These are phyloP conservation scores for Myotis lucifugus DNA, from an alignment of 2,113 vertebrate genomes.

Conservation along the genomic window DNA sequence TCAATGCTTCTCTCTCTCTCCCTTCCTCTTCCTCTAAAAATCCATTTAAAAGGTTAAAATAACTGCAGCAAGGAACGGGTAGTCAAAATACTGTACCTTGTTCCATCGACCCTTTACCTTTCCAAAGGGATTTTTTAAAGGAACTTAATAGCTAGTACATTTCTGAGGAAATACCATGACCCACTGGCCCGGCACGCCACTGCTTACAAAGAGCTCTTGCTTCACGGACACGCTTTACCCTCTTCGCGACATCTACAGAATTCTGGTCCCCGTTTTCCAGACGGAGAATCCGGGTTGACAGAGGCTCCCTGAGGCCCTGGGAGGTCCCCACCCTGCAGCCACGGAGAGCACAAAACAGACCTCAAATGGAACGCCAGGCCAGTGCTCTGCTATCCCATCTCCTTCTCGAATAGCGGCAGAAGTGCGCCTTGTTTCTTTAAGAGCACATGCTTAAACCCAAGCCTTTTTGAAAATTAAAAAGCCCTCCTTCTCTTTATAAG, in stretches of 20 bases:
- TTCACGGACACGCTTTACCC: background rate
- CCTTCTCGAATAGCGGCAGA: background rate
- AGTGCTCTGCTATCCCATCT: rapidly evolving
- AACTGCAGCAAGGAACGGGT: background rate
- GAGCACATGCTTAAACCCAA: background rate
- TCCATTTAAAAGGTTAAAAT: background rate
- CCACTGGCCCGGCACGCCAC: background rate
- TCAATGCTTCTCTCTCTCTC: background rate
- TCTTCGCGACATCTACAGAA: too few relatives aligned
- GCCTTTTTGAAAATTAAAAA: background rate
- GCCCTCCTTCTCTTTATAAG: background rate
- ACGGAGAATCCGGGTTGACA: too few relatives aligned
- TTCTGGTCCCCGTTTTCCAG: background rate
- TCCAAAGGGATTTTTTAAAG: background rate
- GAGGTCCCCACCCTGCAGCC: background rate
- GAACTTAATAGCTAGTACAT: background rate
- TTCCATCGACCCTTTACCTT: background rate
- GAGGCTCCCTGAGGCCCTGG: background rate
- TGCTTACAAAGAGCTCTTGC: background rate
- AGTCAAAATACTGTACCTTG: background rate
- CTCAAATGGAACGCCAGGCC: background rate
- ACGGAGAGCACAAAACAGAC: background rate
- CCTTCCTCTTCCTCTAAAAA: background rate
- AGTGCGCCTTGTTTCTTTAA: background rate
- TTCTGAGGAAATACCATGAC: background rate